Evolutionary conservation across 2,113 vertebrate species (phyloP), one percentile per base, ranked within the genome.

Genomic region (Carassius gibelio): DNA sequence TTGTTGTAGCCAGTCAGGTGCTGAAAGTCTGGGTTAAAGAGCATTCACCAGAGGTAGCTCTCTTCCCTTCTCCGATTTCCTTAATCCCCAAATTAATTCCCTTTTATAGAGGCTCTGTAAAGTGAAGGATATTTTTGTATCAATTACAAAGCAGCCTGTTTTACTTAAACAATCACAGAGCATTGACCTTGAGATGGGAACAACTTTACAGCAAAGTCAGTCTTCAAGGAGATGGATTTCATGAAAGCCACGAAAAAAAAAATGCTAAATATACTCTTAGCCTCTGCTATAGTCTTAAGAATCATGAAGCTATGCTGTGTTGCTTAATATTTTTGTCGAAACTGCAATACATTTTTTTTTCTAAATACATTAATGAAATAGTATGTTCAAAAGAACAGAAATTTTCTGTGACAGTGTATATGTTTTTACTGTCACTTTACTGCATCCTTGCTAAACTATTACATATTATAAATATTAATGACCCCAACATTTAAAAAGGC

Each of bases 1-100:
- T 94, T 94, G 92, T 92, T 90, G 88, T 90, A 93, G 91, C 89
- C 93, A 91, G 90, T 90, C 86, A 94, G 91, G 94, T 93, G 96
- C 93, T 96, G 96, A 97, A 95, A 97, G 90, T 90, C 87, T 7
- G 88, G 94, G 93, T 96, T 93, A 94, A 96, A 95, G 95, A 95
- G 94, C 93, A 94, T 90, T 88, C 81, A 84, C 89, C 89, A 84
- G 90, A 93, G 91, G 88, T 86, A 92, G 83, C 79, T 81, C 1
- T 42, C 85, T 85, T 86, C 74, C 89, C 75, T 86, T 90, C 91
- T 91, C 89, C 79, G 57, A 89, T 90, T 90, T 91, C 92, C 91
- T 82, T 93, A 91, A 91, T 89, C 89, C 89, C 79, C 84, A 88
- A 90, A 92, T 94, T 91, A 90, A 93, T 92, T 90, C 91, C 87